Percentiles rank a stretch among this genome's conserved stretches.
These are phyloP conservation scores for Sorex fumeus DNA, from an alignment of 2,113 vertebrate genomes.

Conservation along the genomic window DNA sequence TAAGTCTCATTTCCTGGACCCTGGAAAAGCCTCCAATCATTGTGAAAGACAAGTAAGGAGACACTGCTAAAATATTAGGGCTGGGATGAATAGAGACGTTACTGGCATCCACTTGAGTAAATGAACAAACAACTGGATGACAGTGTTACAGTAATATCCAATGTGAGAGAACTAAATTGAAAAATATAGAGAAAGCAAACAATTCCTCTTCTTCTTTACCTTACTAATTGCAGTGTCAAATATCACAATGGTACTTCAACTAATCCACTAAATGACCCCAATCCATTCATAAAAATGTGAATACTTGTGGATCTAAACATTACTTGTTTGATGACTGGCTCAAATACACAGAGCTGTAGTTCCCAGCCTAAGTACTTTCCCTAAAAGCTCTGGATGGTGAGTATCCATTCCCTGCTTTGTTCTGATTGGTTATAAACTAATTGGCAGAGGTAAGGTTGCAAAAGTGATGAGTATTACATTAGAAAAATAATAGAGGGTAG, in stretches of 20 bases:
- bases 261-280: not conserved
- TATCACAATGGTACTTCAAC: not conserved
- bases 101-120: too few relatives aligned
- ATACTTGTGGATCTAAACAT: not conserved
- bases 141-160: too few relatives aligned
- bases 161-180: not conserved
- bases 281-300: not conserved
- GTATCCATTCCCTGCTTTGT: not conserved
- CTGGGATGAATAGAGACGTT: too few relatives aligned
- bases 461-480: too few relatives aligned
- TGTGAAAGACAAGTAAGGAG: too few relatives aligned
- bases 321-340: not conserved
- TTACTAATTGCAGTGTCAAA: not conserved
- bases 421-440: not conserved
- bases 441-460: too few relatives aligned
- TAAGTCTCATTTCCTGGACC: too few relatives aligned
- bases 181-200: not conserved
- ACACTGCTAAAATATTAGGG: too few relatives aligned
- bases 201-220: not conserved
- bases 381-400: accelerated
- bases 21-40: too few relatives aligned
- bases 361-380: accelerated
- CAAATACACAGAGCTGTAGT: not conserved
- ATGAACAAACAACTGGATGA: too few relatives aligned
- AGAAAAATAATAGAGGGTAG: not conserved